Conservation (phyloP, 2,888 invertebrate species). For the Ichneumoninae sp. region DNA sequence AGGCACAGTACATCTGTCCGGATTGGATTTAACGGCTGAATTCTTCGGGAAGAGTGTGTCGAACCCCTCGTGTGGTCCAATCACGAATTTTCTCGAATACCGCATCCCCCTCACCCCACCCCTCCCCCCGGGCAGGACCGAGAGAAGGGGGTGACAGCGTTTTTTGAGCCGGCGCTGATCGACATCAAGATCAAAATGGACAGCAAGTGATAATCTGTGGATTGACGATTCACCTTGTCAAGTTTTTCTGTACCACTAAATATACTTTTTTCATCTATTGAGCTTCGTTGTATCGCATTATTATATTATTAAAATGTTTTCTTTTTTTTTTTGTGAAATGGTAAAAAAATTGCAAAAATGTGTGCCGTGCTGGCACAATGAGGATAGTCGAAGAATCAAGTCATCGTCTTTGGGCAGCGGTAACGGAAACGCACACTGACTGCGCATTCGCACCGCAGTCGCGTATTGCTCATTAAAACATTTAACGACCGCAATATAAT, state of each 20-base stretch:
- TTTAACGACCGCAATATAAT: slow-evolving; percentile 80
- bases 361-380: slow-evolving; percentile 57
- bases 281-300: slow-evolving; percentile 1
- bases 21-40: slow-evolving; percentile 62
- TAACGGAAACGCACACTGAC: slow-evolving; percentile 37
- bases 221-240: slow-evolving; percentile 37
- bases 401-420: slow-evolving; percentile 68
- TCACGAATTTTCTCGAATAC: slow-evolving; percentile 43
- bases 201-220: slow-evolving; percentile 32
- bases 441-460: slow-evolving; percentile 47
- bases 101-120: background rate
- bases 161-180: slow-evolving; percentile 43
- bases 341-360: slow-evolving; percentile 30
- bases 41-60: slow-evolving; percentile 48
- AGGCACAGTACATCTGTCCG: background rate
- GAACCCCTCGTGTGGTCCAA: slow-evolving; percentile 5
- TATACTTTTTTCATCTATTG: background rate
- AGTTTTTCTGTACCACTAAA: background rate
- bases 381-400: slow-evolving; percentile 63
- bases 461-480: slow-evolving; percentile 79
- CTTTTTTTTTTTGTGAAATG: background rate
- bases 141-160: slow-evolving; percentile 28
- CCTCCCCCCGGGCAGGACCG: slow-evolving; percentile 21
- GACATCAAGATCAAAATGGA: slow-evolving; percentile 41
- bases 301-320: slow-evolving; percentile 41